Conservation (phyloP, 2,888 invertebrate genomes). For the Lepidocyrtoides sp. region DNA sequence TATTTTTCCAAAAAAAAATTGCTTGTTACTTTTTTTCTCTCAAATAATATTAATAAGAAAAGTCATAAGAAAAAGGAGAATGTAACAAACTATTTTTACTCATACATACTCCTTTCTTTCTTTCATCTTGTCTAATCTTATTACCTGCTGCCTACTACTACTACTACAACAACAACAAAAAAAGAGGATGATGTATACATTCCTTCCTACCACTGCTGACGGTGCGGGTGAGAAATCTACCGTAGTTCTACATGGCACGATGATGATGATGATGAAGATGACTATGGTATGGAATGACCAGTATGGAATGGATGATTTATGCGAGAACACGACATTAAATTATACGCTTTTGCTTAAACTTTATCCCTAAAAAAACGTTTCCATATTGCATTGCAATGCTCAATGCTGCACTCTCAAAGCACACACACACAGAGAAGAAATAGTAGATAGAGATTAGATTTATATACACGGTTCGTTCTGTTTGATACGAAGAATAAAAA, state of each 20-base stretch:
- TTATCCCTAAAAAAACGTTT: slow-evolving; percentile 61
- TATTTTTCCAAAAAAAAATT: background rate
- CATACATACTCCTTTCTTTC: background rate
- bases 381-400: slow-evolving; percentile 54
- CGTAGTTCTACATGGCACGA: slow-evolving; percentile 40
- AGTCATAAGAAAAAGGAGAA: slow-evolving; percentile 14
- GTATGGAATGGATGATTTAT: slow-evolving; percentile 84
- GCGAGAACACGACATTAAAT: slow-evolving; percentile 83
- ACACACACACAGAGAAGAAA: slow-evolving; percentile 32
- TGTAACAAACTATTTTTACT: slow-evolving; percentile 50
- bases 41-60: background rate
- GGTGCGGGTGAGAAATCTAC: slow-evolving; percentile 44
- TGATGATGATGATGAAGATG: slow-evolving; percentile 53
- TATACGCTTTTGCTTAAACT: slow-evolving; percentile 76
- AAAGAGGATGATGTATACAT: background rate
- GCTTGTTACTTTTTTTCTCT: slow-evolving; percentile 32
- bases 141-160: background rate
- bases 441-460: slow-evolving; percentile 13
- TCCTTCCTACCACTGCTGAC: slow-evolving; percentile 8
- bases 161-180: background rate
- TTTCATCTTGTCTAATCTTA: slow-evolving; percentile 5
- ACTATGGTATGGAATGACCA: slow-evolving; percentile 77
- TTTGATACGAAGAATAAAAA: slow-evolving; percentile 27
- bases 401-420: slow-evolving; percentile 14
- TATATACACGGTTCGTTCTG: slow-evolving; percentile 41